phyloP scores from a whole-genome alignment of 2,113 vertebrate species.

The Chloebia gouldiae region DNA sequence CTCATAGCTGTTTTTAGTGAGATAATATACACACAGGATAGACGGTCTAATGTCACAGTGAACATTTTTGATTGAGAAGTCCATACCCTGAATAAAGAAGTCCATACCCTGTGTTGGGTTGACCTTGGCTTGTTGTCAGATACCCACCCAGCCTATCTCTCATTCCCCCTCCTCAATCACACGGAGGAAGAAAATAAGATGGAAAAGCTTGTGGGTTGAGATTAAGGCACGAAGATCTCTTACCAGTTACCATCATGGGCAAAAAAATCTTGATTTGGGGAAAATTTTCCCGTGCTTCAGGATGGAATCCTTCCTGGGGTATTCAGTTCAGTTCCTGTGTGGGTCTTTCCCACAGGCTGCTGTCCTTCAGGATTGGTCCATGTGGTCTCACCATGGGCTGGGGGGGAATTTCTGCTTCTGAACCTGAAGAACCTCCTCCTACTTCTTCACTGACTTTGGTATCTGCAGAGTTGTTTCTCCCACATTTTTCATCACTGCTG shows the following conservation, averaged over 20 bases:
- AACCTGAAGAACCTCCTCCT: background rate
- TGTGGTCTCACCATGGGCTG: background rate
- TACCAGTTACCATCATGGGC: background rate
- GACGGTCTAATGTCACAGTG: background rate
- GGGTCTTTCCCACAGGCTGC: background rate
- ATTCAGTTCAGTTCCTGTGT: background rate
- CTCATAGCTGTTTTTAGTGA: background rate
- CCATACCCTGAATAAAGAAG: background rate
- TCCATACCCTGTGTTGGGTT: background rate
- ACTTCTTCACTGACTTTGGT: background rate
- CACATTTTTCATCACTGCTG: background rate
- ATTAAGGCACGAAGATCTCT: background rate
- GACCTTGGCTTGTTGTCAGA: background rate
- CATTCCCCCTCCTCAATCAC: rapidly evolving
- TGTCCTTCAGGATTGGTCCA: background rate
- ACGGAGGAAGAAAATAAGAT: background rate
- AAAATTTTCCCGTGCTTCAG: background rate
- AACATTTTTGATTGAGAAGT: background rate
- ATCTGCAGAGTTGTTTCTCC: background rate
- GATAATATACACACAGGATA: background rate
- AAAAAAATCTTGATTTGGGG: background rate
- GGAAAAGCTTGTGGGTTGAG: background rate
- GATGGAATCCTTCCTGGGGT: background rate
- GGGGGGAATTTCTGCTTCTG: background rate
- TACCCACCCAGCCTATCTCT: background rate